These are phyloP conservation scores for Rhagoletis zephyria DNA, from an alignment of 1,140 invertebrate genomes.

Conservation along the genomic window DNA sequence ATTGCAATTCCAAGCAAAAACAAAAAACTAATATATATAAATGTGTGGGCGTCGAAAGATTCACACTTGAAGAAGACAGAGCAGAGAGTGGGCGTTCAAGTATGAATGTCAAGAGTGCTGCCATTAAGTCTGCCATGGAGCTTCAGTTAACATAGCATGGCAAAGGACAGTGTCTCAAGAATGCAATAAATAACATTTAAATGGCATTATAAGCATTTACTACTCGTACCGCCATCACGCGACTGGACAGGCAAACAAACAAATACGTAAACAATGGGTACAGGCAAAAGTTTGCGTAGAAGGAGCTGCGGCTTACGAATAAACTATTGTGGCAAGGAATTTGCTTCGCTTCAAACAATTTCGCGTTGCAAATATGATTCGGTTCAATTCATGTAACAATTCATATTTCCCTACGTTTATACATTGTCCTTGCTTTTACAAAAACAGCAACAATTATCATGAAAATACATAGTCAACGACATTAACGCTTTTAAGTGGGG, in stretches of 20 bases:
- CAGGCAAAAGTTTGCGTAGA: neutral
- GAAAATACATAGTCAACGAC: neutral
- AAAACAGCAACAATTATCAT: neutral
- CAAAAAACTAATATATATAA: neutral
- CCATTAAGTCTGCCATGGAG: slow-evolving; percentile 31
- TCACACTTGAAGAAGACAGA: neutral
- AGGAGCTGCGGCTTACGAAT: neutral
- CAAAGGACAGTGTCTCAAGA: neutral
- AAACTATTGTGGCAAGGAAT: neutral
- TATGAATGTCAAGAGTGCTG: neutral
- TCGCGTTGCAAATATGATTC: neutral
- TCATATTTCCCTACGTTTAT: slow-evolving; percentile 31
- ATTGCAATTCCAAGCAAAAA: slow-evolving; percentile 6
- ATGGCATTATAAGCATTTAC: slow-evolving; percentile 38
- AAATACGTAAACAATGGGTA: neutral
- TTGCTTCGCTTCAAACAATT: neutral
- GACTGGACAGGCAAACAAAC: neutral
- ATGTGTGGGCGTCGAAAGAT: slow-evolving; percentile 3
- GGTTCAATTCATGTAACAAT: neutral
- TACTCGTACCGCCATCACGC: neutral
- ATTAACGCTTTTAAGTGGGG: neutral
- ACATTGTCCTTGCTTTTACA: neutral
- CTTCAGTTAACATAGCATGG: neutral
- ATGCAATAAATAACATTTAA: slow-evolving; percentile 53
- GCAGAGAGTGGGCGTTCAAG: neutral